Base-by-base conservation (phyloP, 2,888 invertebrate genomes). In the Acrobasis consociella region DNA sequence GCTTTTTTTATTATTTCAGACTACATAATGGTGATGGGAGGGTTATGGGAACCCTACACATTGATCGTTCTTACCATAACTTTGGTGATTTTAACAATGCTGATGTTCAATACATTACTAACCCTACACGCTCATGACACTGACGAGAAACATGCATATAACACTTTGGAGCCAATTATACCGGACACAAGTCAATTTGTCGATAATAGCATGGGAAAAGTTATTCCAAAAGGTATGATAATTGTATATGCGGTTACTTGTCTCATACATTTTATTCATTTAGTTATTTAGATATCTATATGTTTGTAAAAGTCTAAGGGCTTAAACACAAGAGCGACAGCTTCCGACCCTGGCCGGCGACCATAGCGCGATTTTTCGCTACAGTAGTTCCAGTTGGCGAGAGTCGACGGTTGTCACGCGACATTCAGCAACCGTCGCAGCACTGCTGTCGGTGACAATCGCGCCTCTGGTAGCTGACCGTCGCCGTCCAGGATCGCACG, bases 1-100 rank as follows among this genome's bases (percentile, higher is more conserved):
- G 22, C 50, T 15, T 53, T 60, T 64, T 65, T 72, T 75, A 72
- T 72, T 72, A 81, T 89, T 89, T 86, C 89, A 89, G 89, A 74
- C 69, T 75, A 73, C 72, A 68, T 74, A 67, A 72, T 67, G 87
- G 87, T 89, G 87, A 82, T 83, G 84, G 89, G 78, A 69, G 72
- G 77, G 69, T 79, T 69, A 71, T 76, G 73, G 78, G 78, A 81
- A 64, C 81, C 77, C 67, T 69, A 79, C 67, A 76, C 77, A 76
- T 69, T 82, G 62, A 67, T 83, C 64, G 63, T 80, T 67, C 68
- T 86, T 69, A 69, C 76, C 58, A 69, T 82, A 63, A 70, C 80
- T 66, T 66, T 83, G 73, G 71, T 81, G 70, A 73, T 82, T 74
- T 71, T 87, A 81, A 84, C 79, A 75, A 68, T 76, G 65, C 61